Evolutionary conservation across 2,888 invertebrate species (phyloP), one percentile per base, ranked within the genome.

Genomic region (Spisula subtruncata): DNA sequence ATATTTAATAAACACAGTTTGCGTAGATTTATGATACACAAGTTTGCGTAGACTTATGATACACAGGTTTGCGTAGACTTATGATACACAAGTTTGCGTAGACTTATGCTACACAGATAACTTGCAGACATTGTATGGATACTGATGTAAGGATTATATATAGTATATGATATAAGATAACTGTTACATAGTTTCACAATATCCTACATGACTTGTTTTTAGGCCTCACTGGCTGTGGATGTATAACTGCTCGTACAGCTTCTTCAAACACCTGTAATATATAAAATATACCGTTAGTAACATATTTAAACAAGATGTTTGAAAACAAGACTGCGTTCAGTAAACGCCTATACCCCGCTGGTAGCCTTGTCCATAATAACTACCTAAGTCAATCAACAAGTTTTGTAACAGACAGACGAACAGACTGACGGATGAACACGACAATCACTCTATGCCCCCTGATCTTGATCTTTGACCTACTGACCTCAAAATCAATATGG

Each of bases 201-300:
- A 96, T 90, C 83, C 90, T 90, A 94, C 96, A 96, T 81, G 95
- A 97, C 98, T 98, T 97, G 98, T 96, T 95, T 93, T 96, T 96
- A 92, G 95, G 98, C 97, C 99, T 99, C 96, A 98, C 98, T 90
- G 99, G 99, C 97, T 99, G 99, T 85, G 99, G 99, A 97, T 99
- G 98, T 96, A 99, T 97, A 93, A 99, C 99, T 89, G 99, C 99
- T 95, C 99, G 98, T 60, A 99, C 99, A 51, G 99, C 99, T 97
- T 99, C 99, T 96, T 99, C 99, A 97, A 99, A 99, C 89, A 99
- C 99, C 98, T 99, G 97, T 25, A 96, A 94, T 35, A 84, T 18
- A 46, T 35, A 14, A 35, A 6, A 51, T 12, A 41, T 2, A 41
- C 41, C n/a, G 8, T 41, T 41, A 41, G 41, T 41, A 41, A 41